phyloP scores from a whole-genome alignment of 2,888 invertebrate species.

The Acronicta alni region DNA sequence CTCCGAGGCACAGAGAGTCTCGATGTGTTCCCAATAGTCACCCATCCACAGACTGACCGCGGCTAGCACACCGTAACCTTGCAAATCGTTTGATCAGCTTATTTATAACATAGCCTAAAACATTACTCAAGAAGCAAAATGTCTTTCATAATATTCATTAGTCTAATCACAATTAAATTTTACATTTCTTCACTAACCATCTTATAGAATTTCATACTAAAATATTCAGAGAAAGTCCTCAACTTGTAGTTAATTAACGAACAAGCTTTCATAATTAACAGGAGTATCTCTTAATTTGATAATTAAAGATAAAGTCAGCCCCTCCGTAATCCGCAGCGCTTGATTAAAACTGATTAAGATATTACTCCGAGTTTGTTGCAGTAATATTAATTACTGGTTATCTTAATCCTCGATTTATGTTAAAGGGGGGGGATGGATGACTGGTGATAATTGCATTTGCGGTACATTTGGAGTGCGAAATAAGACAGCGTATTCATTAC shows the following conservation, averaged over 20 bases:
- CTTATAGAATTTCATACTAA: neutral
- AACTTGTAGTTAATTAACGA: conserved; percentile 23
- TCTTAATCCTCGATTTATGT: conserved; percentile 14
- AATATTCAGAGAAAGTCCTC: neutral
- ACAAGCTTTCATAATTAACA: conserved; percentile 42
- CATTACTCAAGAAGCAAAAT: too few relatives aligned
- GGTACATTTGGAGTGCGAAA: neutral
- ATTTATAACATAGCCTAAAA: too few relatives aligned
- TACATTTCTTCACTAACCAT: neutral
- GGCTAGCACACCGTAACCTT: too few relatives aligned
- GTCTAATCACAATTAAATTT: neutral
- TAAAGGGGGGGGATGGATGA: neutral
- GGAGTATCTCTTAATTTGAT: conserved; percentile 35
- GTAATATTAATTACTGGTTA: conserved; percentile 36
- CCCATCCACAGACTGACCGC: too few relatives aligned
- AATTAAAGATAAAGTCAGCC: conserved; percentile 37
- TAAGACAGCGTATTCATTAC: too few relatives aligned
- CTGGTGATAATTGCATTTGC: neutral
- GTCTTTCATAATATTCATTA: too few relatives aligned
- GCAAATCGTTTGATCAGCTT: too few relatives aligned
- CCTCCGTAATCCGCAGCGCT: conserved; percentile 32
- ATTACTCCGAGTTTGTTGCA: conserved; percentile 29
- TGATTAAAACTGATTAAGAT: conserved; percentile 47
- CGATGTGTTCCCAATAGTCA: too few relatives aligned
- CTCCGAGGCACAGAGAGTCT: too few relatives aligned